Base-by-base conservation (phyloP, 2,113 vertebrate genomes). In the Sylvietta virens region DNA sequence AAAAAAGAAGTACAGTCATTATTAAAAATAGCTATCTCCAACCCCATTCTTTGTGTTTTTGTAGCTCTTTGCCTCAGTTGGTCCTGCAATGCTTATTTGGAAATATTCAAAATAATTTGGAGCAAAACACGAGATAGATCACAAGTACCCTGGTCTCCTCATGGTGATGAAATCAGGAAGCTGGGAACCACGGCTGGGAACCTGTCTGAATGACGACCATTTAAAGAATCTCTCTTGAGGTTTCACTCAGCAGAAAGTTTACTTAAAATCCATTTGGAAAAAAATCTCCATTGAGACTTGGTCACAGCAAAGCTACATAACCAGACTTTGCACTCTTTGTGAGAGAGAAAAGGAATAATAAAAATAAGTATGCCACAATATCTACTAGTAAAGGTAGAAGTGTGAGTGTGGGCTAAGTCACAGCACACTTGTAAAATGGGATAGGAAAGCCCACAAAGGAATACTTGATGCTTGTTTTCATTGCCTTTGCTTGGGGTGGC, bases 121-220 rank as follows among this genome's bases (percentile, higher is more conserved):
- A 93, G 70, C 58, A 74, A 95, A 84, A 65, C 30, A 92, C 45
- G 31, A 86, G 64, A 33, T 45, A 40, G 51, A 85, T 65, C 45
- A 37, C 37, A 61, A 70, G n/a, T 4, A 62, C 24, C 16, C 28
- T 2, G 0, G 23, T 79, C 21, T 96, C 72, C 60, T 81, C 26
- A 30, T 37, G 58, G 60, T 45, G 12, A 64, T 71, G 53, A 90
- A 90, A 95, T 69, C 35, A 60, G 83, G 40, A 64, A 57, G 50
- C 57, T 94, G 42, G 23, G 84, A 87, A 93, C 71, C 79, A 83
- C 39, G 60, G 40, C 83, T 87, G 80, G 70, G 85, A 96, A 94
- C 83, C 86, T 90, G 77, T 31, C 93, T 84, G 92, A 92, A 78
- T 65, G 70, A 87, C 64, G 42, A 37, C 18, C 13, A 1, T 51